A percentile compares a stretch with the other conserved stretches of the same genome.
Evolutionary conservation across 2,888 invertebrate genomes (phyloP).

Genomic region (Drosophila colorata): DNA sequence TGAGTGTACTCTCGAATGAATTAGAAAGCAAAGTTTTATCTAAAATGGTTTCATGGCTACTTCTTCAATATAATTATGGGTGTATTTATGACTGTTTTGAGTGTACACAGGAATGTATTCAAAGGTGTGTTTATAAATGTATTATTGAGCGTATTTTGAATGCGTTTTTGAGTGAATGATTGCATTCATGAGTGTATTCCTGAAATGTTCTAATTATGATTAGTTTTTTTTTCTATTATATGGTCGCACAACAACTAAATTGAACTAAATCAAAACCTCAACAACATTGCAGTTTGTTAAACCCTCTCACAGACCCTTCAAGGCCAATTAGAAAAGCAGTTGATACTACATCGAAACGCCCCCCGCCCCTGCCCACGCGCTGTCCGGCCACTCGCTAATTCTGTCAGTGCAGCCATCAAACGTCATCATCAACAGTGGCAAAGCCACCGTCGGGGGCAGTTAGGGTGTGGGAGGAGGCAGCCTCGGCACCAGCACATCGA

Average conservation of each 20-base stretch:
- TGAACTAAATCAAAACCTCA: constrained; percentile 14
- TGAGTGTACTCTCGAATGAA: background rate
- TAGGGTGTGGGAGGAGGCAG: background rate
- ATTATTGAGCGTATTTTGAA: too few relatives aligned
- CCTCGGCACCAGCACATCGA: constrained; percentile 31
- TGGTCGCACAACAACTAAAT: background rate
- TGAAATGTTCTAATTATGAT: background rate
- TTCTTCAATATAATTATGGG: background rate
- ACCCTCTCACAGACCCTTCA: constrained; percentile 31
- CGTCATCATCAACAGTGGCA: constrained; percentile 48
- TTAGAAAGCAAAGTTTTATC: too few relatives aligned
- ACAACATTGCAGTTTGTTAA: constrained; percentile 27
- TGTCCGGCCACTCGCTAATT: constrained; percentile 59
- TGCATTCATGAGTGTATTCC: background rate
- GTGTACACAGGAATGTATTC: too few relatives aligned
- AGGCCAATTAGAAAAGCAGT: constrained; percentile 62
- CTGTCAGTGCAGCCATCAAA: constrained; percentile 71
- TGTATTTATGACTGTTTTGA: background rate
- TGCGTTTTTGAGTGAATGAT: background rate
- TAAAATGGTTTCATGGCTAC: too few relatives aligned
- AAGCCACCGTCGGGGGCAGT: background rate
- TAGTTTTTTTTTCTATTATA: background rate
- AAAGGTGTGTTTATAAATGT: too few relatives aligned
- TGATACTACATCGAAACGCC: background rate
- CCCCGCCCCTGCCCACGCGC: background rate